These are phyloP conservation scores for Leptinotarsa defecta DNA, from an alignment of 1,140 invertebrate species.

Conservation along the genomic window DNA sequence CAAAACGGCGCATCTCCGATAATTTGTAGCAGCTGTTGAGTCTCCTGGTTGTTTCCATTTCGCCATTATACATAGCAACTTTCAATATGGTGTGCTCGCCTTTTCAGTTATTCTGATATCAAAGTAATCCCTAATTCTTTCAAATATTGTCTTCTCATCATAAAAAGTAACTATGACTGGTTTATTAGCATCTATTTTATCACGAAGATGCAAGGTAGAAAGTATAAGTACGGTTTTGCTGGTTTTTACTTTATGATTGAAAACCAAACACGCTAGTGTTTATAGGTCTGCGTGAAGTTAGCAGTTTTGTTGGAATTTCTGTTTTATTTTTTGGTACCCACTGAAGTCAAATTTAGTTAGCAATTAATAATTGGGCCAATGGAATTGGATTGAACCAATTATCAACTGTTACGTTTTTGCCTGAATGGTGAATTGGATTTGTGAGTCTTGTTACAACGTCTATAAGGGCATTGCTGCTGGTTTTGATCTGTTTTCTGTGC, in stretches of 20 bases:
- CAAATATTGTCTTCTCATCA: background rate
- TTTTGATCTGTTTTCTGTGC: no score
- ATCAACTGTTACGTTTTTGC: conserved; percentile 29
- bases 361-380: conserved; percentile 21
- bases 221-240: background rate
- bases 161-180: background rate
- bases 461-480: background rate
- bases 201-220: background rate
- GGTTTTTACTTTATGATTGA: background rate
- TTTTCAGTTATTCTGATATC: background rate
- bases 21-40: no score
- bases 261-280: conserved; percentile 6
- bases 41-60: no score
- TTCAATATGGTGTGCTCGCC: background rate
- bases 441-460: conserved; percentile 22
- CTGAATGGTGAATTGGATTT: conserved; percentile 24
- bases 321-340: conserved; percentile 33
- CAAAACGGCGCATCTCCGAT: no score
- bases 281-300: background rate
- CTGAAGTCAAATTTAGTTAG: conserved; percentile 21
- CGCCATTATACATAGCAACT: no score
- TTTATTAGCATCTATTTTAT: background rate
- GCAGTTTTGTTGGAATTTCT: conserved; percentile 22
- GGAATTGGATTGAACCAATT: background rate
- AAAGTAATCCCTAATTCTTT: conserved; percentile 2